Conservation (phyloP, 2,888 invertebrate species). For the Synergus itoensis region DNA sequence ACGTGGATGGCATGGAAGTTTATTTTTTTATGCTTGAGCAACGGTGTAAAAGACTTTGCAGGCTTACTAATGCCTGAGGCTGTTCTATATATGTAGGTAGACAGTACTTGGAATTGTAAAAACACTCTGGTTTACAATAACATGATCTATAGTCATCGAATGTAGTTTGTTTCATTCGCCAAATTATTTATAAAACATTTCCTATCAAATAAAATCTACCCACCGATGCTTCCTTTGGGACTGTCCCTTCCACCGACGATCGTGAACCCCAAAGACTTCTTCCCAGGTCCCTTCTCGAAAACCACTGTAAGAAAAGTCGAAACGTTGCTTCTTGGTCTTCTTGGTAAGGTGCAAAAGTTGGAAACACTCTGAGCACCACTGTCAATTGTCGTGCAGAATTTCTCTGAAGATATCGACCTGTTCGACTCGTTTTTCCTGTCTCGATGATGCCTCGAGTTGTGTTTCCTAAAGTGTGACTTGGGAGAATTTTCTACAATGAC, state of each 20-base stretch:
- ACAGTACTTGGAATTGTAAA: conserved; percentile 52
- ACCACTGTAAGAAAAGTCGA: conserved; percentile 87
- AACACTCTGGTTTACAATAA: background rate
- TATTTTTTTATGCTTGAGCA: conserved; percentile 34
- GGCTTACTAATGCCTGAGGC: background rate
- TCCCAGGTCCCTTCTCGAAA: conserved; percentile 89
- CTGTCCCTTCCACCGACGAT: conserved; percentile 93
- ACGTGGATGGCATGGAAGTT: conserved; percentile 20
- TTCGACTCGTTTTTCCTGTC: conserved; percentile 66
- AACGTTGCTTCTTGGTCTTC: conserved; percentile 84
- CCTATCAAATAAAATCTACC: background rate
- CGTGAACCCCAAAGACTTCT: conserved; percentile 92
- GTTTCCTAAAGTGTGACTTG: conserved; percentile 73
- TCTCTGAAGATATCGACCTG: conserved; percentile 67
- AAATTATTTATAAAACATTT: background rate
- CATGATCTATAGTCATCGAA: background rate
- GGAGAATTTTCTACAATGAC: conserved; percentile 79
- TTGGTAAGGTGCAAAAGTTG: conserved; percentile 87
- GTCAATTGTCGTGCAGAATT: conserved; percentile 56
- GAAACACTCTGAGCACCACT: conserved; percentile 77
- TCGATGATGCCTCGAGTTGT: conserved; percentile 64
- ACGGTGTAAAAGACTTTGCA: conserved; percentile 26
- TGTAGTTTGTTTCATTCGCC: background rate
- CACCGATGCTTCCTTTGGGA: conserved; percentile 88
- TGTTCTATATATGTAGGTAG: conserved; percentile 33